Evolutionary conservation across 2,113 vertebrate species (phyloP).

Genomic region (Psephotus haematonotus): DNA sequence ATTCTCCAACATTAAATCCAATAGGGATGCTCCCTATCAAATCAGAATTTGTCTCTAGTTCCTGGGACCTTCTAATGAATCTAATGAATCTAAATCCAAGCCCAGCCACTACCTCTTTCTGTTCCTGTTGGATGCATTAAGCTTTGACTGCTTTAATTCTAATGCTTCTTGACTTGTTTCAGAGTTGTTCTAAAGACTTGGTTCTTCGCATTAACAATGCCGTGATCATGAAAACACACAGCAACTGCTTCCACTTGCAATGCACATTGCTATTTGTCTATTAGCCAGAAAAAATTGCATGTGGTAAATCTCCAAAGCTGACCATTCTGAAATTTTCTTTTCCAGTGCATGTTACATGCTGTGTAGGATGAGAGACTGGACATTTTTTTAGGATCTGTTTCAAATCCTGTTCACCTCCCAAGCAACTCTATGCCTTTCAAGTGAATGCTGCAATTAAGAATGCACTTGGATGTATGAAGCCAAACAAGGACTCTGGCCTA

Average conservation of each 20-base stretch:
- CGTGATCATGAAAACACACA: background rate
- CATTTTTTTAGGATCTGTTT: background rate
- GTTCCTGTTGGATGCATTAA: background rate
- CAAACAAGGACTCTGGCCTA: constrained; percentile 10
- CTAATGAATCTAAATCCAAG: background rate
- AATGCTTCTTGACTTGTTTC: background rate
- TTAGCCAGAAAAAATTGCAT: background rate
- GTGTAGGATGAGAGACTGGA: background rate
- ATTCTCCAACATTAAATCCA: background rate
- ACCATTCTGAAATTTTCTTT: background rate
- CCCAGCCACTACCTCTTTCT: background rate
- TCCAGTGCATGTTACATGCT: background rate
- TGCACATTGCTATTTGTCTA: accelerated
- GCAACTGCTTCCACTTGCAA: background rate
- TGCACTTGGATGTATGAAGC: constrained; percentile 35
- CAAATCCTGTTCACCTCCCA: background rate
- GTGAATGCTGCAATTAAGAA: constrained; percentile 7
- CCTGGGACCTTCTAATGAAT: background rate
- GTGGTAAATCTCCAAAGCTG: background rate
- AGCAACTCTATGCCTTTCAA: constrained; percentile 17
- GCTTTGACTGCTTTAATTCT: background rate
- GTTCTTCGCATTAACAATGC: background rate
- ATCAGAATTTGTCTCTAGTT: background rate
- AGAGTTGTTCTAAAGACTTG: background rate
- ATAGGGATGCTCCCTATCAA: background rate